Percentiles rank a stretch among this genome's conserved stretches.
Conservation (phyloP, 2,113 vertebrate genomes). For the Hydropotes inermis region DNA sequence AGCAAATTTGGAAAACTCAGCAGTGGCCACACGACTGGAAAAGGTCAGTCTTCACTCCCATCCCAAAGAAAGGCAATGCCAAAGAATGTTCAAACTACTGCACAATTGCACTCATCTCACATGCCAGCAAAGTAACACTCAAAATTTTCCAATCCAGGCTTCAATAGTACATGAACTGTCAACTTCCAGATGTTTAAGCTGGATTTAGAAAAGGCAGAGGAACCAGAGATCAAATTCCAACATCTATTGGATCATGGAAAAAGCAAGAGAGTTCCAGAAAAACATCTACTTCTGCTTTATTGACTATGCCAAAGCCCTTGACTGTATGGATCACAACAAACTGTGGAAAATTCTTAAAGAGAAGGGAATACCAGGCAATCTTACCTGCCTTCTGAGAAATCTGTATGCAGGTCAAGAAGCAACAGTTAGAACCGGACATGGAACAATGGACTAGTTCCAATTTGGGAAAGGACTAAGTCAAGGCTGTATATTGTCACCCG, state of each 20-base stretch:
- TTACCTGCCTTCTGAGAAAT: neutral
- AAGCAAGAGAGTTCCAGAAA: neutral
- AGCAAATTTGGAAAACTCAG: neutral
- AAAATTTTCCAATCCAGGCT: neutral
- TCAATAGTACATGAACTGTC: neutral
- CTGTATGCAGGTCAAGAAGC: neutral
- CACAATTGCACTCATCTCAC: neutral
- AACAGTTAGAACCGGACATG: neutral
- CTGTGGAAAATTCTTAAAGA: neutral
- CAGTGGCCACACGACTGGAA: neutral
- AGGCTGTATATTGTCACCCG: neutral
- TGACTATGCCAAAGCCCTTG: neutral
- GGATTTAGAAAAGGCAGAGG: neutral
- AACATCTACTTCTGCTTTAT: neutral
- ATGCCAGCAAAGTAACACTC: neutral
- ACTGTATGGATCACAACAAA: neutral
- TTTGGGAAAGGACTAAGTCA: neutral
- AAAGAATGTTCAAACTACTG: neutral
- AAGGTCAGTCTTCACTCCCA: neutral
- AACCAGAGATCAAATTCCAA: neutral
- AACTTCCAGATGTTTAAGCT: neutral
- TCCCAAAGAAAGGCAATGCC: neutral
- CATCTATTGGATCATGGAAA: fast-evolving
- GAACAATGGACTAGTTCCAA: neutral
- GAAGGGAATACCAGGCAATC: neutral